A percentile compares a stretch with the other conserved stretches of the same genome.
Evolutionary conservation across 1,140 invertebrate genomes (phyloP).

Genomic region (Holcopasites calliopsidis): DNA sequence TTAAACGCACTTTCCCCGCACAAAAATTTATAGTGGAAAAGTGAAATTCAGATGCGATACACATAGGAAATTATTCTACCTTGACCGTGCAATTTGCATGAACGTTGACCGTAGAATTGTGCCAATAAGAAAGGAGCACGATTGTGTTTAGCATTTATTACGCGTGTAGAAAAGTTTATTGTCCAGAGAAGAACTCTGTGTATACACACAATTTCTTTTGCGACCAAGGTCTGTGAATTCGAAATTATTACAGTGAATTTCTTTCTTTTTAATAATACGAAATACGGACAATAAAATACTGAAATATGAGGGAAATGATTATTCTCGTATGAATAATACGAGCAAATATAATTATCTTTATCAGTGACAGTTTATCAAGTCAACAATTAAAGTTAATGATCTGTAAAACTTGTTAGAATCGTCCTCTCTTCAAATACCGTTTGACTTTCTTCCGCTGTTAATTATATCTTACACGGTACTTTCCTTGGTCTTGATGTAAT

Average conservation of each 20-base stretch:
- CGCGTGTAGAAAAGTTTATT: not conserved
- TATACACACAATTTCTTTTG: not conserved
- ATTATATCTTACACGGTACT: conserved; percentile 51
- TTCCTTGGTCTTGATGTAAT: not conserved
- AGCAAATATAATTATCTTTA: no score
- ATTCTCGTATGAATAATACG: no score
- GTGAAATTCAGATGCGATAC: not conserved
- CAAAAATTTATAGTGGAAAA: conserved; percentile 4
- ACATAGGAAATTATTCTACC: not conserved
- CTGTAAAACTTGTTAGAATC: conserved; percentile 58
- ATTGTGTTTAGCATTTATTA: conserved; percentile 2
- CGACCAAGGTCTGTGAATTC: not conserved
- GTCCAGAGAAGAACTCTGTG: no score
- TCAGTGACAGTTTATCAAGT: no score
- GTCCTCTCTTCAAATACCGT: conserved; percentile 38
- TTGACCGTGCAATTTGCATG: not conserved
- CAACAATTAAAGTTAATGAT: conserved; percentile 37
- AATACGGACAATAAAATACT: no score
- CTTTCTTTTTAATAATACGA: no score
- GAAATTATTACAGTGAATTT: not conserved
- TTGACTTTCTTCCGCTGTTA: conserved; percentile 53
- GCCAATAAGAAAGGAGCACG: not conserved
- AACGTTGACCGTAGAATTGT: not conserved
- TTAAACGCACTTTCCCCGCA: not conserved
- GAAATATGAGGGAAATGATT: no score